Evolutionary conservation across 2,113 vertebrate genomes (phyloP), one percentile per base, ranked within the genome.

Genomic region (Pao palembangensis): DNA sequence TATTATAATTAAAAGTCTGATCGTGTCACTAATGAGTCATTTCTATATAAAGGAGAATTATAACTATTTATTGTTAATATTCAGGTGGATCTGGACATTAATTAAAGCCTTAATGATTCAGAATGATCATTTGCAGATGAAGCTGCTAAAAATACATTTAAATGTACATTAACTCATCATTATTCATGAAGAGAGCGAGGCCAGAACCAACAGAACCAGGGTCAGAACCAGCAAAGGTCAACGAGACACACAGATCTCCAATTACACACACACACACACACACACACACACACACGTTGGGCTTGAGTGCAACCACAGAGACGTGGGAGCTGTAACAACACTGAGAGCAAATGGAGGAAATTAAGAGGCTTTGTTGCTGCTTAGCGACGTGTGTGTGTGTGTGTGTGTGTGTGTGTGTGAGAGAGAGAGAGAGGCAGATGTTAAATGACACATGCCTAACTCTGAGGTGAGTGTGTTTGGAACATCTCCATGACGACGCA

Each of bases 281-380:
- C 12, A 67, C 18, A 61, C 7, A 10, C 18, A 57, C 41, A 23
- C 21, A 16, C 18, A 23, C 20, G 21, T 23, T 23, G 2, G 3
- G 21, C 21, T 3, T 23, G n/a, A 53, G 16, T 18, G 3, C 25
- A 2, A 51, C 48, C n/a, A 38, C 42, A 76, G 49, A 66, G 67
- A 67, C 59, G 66, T 75, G 55, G 78, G 49, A 68, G 62, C 58
- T 67, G 71, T 43, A 71, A 78, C 67, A 78, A 71, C 61, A 75
- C 75, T 65, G 55, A 68, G 44, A 57, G 49, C 72, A 79, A 87
- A 83, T 75, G 76, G 80, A 69, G 61, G 78, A 85, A 82, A 81
- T 87, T 87, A 87, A 79, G 67, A 78, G 69, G 78, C 73, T 76
- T 80, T 87, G 82, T 85, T 78, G 75, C 73, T 73, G 73, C 80